Conservation (phyloP, 2,113 vertebrate species). For the Siniperca chuatsi region DNA sequence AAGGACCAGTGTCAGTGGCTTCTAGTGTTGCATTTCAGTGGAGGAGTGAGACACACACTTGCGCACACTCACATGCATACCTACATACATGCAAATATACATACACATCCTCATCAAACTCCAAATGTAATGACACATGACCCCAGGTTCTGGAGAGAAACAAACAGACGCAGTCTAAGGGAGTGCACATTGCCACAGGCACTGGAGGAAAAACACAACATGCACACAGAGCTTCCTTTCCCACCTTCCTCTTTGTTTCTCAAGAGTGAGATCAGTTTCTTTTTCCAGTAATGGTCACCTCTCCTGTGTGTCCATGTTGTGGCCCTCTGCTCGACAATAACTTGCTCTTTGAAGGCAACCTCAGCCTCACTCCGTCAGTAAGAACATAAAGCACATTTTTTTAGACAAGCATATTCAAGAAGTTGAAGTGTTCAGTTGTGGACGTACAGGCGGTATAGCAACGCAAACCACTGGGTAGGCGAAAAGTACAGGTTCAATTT, state of each 20-base stretch:
- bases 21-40: conserved; percentile 13
- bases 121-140: not conserved
- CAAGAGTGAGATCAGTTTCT: not conserved
- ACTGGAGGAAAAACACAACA: not conserved
- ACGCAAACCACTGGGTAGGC: not conserved
- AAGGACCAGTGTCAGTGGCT: not conserved
- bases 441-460: not conserved
- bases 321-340: not conserved
- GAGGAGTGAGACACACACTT: not conserved
- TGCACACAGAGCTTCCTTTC: conserved; percentile 25
- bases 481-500: not conserved
- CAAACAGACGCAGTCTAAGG: conserved; percentile 18
- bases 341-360: not conserved
- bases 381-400: not conserved
- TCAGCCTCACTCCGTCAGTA: not conserved
- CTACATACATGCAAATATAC: not conserved
- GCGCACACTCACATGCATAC: not conserved
- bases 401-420: not conserved
- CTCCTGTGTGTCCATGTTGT: not conserved
- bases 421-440: not conserved
- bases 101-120: not conserved
- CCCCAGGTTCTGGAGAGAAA: not conserved
- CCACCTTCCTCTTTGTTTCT: not conserved
- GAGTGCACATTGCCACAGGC: conserved; percentile 19
- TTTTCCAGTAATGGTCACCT: conserved; percentile 4